Evolutionary conservation across 2,888 invertebrate genomes (phyloP).

Genomic region (Pollenia amentaria): DNA sequence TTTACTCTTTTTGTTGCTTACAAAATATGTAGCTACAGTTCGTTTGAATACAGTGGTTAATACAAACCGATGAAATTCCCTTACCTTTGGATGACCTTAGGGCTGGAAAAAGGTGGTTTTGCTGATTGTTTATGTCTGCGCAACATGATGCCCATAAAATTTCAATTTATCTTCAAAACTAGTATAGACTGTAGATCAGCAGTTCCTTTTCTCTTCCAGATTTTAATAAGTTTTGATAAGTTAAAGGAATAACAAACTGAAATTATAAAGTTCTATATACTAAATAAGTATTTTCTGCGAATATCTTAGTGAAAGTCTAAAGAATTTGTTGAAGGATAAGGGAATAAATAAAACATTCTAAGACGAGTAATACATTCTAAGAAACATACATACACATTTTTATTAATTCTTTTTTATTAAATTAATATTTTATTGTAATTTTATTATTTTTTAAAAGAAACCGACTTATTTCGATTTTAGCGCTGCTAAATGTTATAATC

Average conservation of each 20-base stretch:
- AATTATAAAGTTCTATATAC: background rate
- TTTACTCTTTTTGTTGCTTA: constrained; percentile 44
- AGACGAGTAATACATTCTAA: background rate
- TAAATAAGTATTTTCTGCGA: too few relatives aligned
- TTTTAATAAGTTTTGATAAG: constrained; percentile 10
- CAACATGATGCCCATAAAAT: constrained; percentile 76
- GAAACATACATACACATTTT: background rate
- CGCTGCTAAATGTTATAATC: constrained; percentile 43
- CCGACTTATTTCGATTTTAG: background rate
- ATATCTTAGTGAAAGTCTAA: too few relatives aligned
- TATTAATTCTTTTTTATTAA: background rate
- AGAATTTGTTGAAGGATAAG: too few relatives aligned
- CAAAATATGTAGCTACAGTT: constrained; percentile 22
- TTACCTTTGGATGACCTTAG: constrained; percentile 72
- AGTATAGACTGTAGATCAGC: background rate
- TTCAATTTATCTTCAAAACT: constrained; percentile 73
- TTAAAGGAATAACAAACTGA: background rate
- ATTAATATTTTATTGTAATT: constrained; percentile 1
- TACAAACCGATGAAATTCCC: constrained; percentile 61
- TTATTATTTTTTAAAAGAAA: background rate
- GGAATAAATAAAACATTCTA: background rate
- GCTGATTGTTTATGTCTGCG: constrained; percentile 82
- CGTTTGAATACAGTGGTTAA: constrained; percentile 44
- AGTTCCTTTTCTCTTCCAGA: background rate
- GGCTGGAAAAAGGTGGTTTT: constrained; percentile 80